Evolutionary conservation across 2,888 invertebrate genomes (phyloP).

Genomic region (Netelia virgata): DNA sequence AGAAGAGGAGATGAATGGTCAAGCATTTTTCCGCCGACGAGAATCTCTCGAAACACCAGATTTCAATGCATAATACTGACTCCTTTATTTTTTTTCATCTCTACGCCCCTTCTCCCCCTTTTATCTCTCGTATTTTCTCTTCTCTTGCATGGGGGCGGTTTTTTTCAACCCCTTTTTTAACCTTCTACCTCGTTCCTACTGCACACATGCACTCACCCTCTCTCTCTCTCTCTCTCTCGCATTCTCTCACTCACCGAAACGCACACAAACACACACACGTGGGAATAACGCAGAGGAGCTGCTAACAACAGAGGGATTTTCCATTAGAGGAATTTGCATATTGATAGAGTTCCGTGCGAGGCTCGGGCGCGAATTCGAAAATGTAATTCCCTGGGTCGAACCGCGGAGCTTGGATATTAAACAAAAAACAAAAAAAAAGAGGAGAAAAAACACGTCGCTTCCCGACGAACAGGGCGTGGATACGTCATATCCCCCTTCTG

Average conservation of each 20-base stretch:
- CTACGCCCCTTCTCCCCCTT: constrained; percentile 19
- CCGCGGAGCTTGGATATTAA: constrained; percentile 45
- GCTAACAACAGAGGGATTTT: constrained; percentile 75
- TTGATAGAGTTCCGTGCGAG: constrained; percentile 75
- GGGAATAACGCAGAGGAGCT: constrained; percentile 56
- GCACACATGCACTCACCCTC: background rate
- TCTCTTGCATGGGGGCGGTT: background rate
- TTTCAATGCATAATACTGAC: constrained; percentile 58
- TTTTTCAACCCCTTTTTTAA: constrained; percentile 35
- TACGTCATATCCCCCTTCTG: constrained; percentile 22
- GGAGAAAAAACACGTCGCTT: constrained; percentile 3
- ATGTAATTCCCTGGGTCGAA: constrained; percentile 65
- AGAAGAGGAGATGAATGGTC: background rate
- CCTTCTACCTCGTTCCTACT: background rate
- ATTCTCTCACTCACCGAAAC: background rate
- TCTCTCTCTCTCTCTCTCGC: background rate
- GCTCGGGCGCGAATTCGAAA: constrained; percentile 64
- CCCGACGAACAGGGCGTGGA: background rate
- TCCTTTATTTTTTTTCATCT: constrained; percentile 44
- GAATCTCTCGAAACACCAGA: constrained; percentile 21
- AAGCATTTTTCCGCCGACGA: background rate
- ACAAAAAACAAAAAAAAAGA: constrained; percentile 23
- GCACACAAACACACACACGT: constrained; percentile 20
- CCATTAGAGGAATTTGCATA: constrained; percentile 81
- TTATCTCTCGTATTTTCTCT: constrained; percentile 42